A percentile compares a stretch with the other conserved stretches of the same genome.
Evolutionary conservation across 2,797 vertebrate genomes (phyloP).

Genomic region (Phalanger gymnotis): DNA sequence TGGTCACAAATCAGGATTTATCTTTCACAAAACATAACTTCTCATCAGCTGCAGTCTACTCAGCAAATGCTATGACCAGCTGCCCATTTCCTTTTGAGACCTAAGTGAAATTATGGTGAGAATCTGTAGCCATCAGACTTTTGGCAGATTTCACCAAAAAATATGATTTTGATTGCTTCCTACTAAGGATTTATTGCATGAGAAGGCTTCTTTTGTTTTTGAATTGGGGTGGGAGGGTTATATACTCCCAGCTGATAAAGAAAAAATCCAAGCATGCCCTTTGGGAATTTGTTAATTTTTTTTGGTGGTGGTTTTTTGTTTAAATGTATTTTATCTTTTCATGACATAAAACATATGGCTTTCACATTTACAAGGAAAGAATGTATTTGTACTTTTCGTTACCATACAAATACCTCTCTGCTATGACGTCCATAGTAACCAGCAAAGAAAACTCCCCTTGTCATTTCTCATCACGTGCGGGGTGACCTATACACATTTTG

Average conservation of each 20-base stretch:
- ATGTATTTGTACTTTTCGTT: slow-evolving; percentile 26
- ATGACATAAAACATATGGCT: background rate
- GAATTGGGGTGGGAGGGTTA: background rate
- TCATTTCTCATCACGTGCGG: background rate
- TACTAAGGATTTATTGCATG: slow-evolving; percentile 58
- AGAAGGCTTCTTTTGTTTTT: slow-evolving; percentile 19
- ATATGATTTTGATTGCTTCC: slow-evolving; percentile 40
- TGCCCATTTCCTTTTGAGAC: slow-evolving; percentile 40
- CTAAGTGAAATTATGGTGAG: background rate
- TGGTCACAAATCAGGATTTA: slow-evolving; percentile 21
- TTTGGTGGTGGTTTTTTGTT: background rate
- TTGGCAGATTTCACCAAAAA: slow-evolving; percentile 49
- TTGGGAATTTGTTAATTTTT: background rate
- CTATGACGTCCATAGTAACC: background rate
- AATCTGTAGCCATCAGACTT: slow-evolving; percentile 53
- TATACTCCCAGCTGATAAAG: slow-evolving; percentile 52
- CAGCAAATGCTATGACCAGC: slow-evolving; percentile 56
- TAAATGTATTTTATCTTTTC: background rate
- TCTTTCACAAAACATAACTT: slow-evolving; percentile 23
- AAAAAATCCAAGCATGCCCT: slow-evolving; percentile 30
- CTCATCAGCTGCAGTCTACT: slow-evolving; percentile 20
- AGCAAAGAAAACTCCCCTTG: background rate
- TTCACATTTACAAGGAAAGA: background rate
- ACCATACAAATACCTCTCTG: background rate
- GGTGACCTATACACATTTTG: slow-evolving; percentile 10